Percentiles rank a stretch among this genome's conserved stretches.
Evolutionary conservation across 2,113 vertebrate genomes (phyloP).

Genomic region (Osmerus mordax): DNA sequence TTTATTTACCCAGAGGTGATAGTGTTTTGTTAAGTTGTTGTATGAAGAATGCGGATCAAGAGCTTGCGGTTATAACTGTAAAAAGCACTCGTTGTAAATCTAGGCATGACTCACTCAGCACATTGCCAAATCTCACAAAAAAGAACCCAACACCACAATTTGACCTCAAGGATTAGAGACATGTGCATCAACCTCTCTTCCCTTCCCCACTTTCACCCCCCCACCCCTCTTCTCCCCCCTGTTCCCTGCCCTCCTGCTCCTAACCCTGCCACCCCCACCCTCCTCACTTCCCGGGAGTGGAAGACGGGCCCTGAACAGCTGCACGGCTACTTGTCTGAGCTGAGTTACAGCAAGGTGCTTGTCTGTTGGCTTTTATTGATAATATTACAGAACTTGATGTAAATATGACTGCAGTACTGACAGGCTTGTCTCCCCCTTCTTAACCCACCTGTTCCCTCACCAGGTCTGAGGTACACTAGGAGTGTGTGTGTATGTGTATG

Average conservation of each 20-base stretch:
- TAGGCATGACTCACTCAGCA: background rate
- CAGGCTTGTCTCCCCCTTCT: conserved; percentile 32
- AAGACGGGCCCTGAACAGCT: conserved; percentile 62
- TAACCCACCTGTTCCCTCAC: conserved; percentile 27
- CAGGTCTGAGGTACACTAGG: background rate
- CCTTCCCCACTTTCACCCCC: background rate
- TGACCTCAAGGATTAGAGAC: background rate
- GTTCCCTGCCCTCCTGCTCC: background rate
- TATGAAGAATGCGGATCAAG: background rate
- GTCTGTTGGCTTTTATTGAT: conserved; percentile 68
- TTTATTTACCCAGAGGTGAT: too few relatives aligned
- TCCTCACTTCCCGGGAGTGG: conserved; percentile 14
- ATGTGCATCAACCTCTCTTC: background rate
- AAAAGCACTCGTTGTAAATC: background rate
- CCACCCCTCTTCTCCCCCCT: background rate
- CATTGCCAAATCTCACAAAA: background rate
- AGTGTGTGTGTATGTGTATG: too few relatives aligned
- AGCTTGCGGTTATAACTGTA: background rate
- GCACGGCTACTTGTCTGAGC: conserved; percentile 49
- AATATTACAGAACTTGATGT: conserved; percentile 65
- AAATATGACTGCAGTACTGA: conserved; percentile 49
- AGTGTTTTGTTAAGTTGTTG: too few relatives aligned
- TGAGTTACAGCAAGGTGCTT: conserved; percentile 59
- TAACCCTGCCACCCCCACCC: conserved; percentile 3
- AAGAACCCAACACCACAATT: background rate